Conservation (phyloP, 2,113 vertebrate genomes). For the Delphinapterus leucas region DNA sequence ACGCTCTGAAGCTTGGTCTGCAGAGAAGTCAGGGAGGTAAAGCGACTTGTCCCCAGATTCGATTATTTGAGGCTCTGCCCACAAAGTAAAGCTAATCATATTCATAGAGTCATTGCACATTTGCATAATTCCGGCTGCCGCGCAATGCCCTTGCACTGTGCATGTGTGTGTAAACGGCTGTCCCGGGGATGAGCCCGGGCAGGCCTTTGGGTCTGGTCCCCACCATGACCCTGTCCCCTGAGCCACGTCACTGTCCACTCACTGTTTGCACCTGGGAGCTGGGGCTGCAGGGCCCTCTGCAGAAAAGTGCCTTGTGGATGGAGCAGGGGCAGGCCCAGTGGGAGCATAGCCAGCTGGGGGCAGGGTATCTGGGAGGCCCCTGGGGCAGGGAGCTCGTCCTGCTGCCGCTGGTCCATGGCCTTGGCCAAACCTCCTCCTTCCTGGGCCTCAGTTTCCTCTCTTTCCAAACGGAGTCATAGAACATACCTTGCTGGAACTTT, state of each 20-base stretch:
- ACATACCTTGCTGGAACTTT: not conserved
- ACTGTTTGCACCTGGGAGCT: not conserved
- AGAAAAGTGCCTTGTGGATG: accelerated
- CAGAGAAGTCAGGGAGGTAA: not conserved
- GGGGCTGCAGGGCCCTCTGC: not conserved
- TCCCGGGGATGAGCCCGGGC: not conserved
- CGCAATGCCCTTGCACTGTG: accelerated
- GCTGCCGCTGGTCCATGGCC: accelerated
- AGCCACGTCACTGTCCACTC: accelerated
- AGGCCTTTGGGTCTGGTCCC: not conserved
- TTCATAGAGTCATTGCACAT: accelerated
- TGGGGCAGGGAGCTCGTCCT: accelerated
- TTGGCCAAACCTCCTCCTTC: not conserved
- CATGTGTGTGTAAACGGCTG: accelerated
- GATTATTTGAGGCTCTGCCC: not conserved
- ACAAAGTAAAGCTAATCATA: not conserved
- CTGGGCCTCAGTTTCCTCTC: not conserved
- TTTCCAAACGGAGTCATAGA: too few relatives aligned
- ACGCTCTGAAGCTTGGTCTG: accelerated
- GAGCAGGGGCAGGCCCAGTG: not conserved
- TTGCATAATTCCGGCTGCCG: not conserved
- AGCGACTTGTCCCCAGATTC: not conserved
- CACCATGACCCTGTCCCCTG: accelerated
- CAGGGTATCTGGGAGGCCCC: not conserved
- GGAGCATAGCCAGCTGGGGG: not conserved